Conservation (phyloP, 2,113 vertebrate genomes). For the Zootoca vivipara region DNA sequence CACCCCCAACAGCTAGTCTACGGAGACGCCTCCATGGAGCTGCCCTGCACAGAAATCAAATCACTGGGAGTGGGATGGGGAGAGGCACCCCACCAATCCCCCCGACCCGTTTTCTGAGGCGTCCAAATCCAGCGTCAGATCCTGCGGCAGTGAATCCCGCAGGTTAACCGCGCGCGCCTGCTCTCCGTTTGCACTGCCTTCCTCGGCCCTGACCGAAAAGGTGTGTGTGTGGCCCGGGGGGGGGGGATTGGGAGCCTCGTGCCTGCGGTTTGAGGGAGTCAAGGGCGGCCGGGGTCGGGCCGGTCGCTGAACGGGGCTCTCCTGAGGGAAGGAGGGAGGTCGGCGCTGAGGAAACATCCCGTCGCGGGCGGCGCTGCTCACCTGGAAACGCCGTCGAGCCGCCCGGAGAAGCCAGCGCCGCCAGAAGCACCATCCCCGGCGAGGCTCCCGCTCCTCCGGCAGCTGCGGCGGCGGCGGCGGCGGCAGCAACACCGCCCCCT, state of each 20-base stretch:
- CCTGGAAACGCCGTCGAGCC: background rate
- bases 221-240: background rate
- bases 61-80: background rate
- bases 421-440: conserved; percentile 21
- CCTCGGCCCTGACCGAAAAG: background rate
- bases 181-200: background rate
- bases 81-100: background rate
- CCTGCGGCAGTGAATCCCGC: background rate
- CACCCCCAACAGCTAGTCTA: background rate
- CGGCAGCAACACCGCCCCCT: background rate
- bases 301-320: background rate
- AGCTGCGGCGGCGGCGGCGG: background rate
- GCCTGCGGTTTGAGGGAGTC: too few relatives aligned
- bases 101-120: background rate
- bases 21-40: background rate
- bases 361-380: background rate
- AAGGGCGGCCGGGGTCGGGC: background rate
- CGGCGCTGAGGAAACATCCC: too few relatives aligned
- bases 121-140: background rate
- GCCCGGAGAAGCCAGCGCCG: background rate
- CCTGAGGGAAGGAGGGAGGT: background rate
- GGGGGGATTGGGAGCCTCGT: too few relatives aligned
- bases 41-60: background rate
- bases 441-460: background rate
- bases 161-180: background rate